These are phyloP conservation scores for Thalassoma bifasciatum DNA, from an alignment of 2,113 vertebrate species.

Conservation along the genomic window DNA sequence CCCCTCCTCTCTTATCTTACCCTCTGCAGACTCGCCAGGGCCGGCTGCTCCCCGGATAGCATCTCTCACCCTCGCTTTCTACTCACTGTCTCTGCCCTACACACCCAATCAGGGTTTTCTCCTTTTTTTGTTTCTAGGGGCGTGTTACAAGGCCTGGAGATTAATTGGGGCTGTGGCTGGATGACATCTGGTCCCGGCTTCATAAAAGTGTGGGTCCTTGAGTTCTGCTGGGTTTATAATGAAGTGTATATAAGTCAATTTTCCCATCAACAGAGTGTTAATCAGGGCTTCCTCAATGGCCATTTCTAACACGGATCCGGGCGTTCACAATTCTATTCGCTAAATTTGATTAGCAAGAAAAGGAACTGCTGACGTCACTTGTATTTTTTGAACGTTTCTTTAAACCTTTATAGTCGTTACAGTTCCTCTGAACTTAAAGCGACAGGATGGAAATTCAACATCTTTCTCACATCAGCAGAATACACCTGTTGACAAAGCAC, in stretches of 20 bases:
- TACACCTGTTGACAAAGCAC: not conserved
- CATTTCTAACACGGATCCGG: slow-evolving; percentile 46
- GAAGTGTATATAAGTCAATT: slow-evolving; percentile 93
- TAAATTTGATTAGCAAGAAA: slow-evolving; percentile 59
- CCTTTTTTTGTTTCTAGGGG: slow-evolving; percentile 72
- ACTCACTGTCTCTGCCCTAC: slow-evolving; percentile 72
- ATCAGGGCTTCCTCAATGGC: slow-evolving; percentile 74
- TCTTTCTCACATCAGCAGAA: not conserved
- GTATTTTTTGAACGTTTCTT: not conserved
- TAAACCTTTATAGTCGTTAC: not conserved
- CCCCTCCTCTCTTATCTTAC: slow-evolving; percentile 80
- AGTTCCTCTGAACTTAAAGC: not conserved
- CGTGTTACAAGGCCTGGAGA: slow-evolving; percentile 82
- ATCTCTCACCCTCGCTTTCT: slow-evolving; percentile 77
- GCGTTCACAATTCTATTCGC: slow-evolving; percentile 22
- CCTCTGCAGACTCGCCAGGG: slow-evolving; percentile 82
- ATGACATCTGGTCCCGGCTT: slow-evolving; percentile 82
- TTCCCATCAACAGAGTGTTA: slow-evolving; percentile 87
- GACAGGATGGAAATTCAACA: not conserved
- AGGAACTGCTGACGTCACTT: slow-evolving; percentile 1
- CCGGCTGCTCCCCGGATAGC: slow-evolving; percentile 80
- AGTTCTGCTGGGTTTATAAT: slow-evolving; percentile 87
- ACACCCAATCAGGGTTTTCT: slow-evolving; percentile 70
- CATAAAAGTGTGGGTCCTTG: slow-evolving; percentile 80
- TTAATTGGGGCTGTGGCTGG: slow-evolving; percentile 88